A percentile compares a stretch with the other conserved stretches of the same genome.
Evolutionary conservation across 2,797 vertebrate species (phyloP).

Genomic region (Serranus cabrilla): DNA sequence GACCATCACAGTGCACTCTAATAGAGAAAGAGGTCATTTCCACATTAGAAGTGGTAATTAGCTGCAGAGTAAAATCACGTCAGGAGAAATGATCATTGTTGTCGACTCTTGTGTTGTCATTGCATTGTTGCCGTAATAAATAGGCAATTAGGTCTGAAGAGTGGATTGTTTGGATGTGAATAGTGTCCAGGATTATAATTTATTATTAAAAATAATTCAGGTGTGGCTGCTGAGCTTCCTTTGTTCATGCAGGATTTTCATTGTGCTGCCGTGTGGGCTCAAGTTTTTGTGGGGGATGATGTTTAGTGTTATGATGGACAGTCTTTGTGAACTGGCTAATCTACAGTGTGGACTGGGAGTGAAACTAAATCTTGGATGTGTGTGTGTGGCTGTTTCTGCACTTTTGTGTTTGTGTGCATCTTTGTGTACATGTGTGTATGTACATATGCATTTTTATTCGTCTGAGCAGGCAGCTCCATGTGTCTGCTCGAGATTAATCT

Average conservation of each 20-base stretch:
- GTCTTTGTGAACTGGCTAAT: background rate
- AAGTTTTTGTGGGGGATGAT: background rate
- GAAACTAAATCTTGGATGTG: background rate
- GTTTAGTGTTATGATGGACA: background rate
- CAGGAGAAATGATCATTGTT: constrained; percentile 31
- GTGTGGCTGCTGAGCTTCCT: background rate
- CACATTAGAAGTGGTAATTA: constrained; percentile 36
- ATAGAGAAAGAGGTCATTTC: constrained; percentile 35
- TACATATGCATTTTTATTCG: constrained; percentile 31
- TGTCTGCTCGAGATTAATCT: constrained; percentile 73
- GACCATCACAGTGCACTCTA: background rate
- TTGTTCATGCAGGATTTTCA: constrained; percentile 20
- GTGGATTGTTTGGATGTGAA: constrained; percentile 30
- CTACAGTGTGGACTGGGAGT: background rate
- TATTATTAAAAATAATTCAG: constrained; percentile 2
- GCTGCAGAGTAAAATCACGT: constrained; percentile 11
- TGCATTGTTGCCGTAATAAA: constrained; percentile 34
- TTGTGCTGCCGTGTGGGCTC: background rate
- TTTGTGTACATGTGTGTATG: background rate
- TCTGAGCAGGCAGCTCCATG: constrained; percentile 48
- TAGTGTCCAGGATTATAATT: background rate
- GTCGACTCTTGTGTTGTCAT: constrained; percentile 26
- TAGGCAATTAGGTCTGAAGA: constrained; percentile 29
- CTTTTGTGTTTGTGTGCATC: background rate
- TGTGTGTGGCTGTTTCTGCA: background rate